Evolutionary conservation across 2,888 invertebrate genomes (phyloP).

Genomic region (Melanostoma scalare): DNA sequence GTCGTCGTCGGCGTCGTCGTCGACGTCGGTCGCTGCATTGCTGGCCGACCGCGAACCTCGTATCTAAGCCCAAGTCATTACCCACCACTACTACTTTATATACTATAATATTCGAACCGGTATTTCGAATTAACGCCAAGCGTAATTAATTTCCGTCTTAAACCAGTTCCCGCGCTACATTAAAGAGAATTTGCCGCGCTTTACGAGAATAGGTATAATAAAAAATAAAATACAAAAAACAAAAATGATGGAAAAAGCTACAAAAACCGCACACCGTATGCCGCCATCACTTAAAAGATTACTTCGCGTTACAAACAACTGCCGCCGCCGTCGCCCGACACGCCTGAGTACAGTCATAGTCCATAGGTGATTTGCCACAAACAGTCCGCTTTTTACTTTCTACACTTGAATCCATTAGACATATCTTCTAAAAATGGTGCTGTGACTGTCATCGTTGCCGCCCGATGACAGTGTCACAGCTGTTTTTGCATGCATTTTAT

Average conservation of each 20-base stretch:
- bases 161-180: constrained; percentile 72
- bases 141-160: constrained; percentile 75
- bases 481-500: constrained; percentile 29
- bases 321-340: constrained; percentile 33
- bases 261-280: constrained; percentile 53
- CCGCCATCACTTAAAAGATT: constrained; percentile 69
- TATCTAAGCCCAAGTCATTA: constrained; percentile 48
- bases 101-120: constrained; percentile 64
- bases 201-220: constrained; percentile 59
- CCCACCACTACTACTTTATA: neutral
- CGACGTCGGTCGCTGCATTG: constrained; percentile 3
- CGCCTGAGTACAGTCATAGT: constrained; percentile 50
- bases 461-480: constrained; percentile 40
- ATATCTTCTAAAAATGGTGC: constrained; percentile 29
- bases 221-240: constrained; percentile 44
- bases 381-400: constrained; percentile 46
- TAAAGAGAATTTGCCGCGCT: constrained; percentile 69
- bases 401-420: constrained; percentile 53
- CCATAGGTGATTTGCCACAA: constrained; percentile 61
- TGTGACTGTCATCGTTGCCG: neutral
- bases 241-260: constrained; percentile 51
- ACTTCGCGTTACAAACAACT: constrained; percentile 48
- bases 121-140: constrained; percentile 74
- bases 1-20: constrained; percentile 14
- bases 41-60: constrained; percentile 38